phyloP scores from a whole-genome alignment of 2,797 vertebrate species.

The Phataginus tricuspis region DNA sequence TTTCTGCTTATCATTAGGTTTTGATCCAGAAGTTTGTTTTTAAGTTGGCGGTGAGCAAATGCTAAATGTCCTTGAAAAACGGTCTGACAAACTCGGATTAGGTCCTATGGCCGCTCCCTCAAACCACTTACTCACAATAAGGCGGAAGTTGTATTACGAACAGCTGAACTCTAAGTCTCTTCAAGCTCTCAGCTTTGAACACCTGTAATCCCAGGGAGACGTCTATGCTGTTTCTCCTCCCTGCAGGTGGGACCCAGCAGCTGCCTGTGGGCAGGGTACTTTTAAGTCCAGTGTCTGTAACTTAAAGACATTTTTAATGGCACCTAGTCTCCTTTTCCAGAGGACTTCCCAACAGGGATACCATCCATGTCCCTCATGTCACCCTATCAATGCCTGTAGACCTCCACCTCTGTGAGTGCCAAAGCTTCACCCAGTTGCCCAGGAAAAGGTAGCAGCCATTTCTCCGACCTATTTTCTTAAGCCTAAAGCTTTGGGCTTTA shows the following conservation, averaged over 20 bases:
- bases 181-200: neutral
- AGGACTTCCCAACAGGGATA: neutral
- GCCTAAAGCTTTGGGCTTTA: neutral
- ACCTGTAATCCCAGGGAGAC: neutral
- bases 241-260: neutral
- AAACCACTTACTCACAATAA: neutral
- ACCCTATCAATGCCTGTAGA: neutral
- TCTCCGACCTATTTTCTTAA: neutral
- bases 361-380: neutral
- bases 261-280: neutral
- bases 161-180: neutral
- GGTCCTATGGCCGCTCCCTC: neutral
- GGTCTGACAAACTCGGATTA: neutral
- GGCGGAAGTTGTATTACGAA: neutral
- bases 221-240: neutral
- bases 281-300: neutral
- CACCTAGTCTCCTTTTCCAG: neutral
- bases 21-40: conserved; percentile 30
- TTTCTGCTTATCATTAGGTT: conserved; percentile 32
- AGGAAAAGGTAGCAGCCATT: neutral
- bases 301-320: neutral
- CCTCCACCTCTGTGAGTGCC: neutral
- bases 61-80: neutral
- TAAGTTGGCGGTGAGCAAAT: neutral
- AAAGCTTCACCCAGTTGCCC: neutral